Evolutionary conservation across 2,888 invertebrate genomes (phyloP), one percentile per base, ranked within the genome.

Genomic region (Prosapia bicincta): DNA sequence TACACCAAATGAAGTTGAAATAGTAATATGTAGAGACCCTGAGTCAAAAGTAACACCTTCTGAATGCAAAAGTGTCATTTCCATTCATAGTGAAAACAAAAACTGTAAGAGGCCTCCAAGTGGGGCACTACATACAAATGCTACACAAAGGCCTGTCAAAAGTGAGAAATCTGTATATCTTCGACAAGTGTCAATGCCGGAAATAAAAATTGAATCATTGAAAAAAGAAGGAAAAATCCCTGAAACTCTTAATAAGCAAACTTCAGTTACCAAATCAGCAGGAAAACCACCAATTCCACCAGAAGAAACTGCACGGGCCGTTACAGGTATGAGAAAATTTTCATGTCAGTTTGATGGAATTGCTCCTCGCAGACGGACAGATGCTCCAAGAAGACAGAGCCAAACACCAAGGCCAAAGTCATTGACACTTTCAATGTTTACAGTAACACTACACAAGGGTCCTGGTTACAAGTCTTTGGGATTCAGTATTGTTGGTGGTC

Each of bases 401-500:
- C 76, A 76, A 43, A 76, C 76, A 13, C 76, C 76, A 32, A 79
- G 84, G 67, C 84, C 84, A 25, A 83, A 83, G 79, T 84, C 84
- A 1, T 81, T 84, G 71, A 82, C 83, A 5, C 78, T 85, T 69
- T 82, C 84, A 13, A 79, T 85, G 70, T 83, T 83, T 78, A 84
- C 85, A 10, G 88, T 90, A 13, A 89, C 90, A 75, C 94, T 94
- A 84, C 91, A 92, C 86, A 96, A 96, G 85, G 95, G 95, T 28
- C 89, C 89, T 5, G 93, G 94, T 28, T 91, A 92, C 82, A 95
- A 94, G 85, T 94, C 95, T 74, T 88, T 96, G 71, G 96, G 96
- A 43, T 96, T 96, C 84, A 95, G 95, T 83, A 94, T 96, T 81
- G 96, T 96, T 30, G 96, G 96, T 72, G 96, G 96, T 69, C 90